Evolutionary conservation across 2,888 invertebrate genomes (phyloP).

Genomic region (Rotaria sp.): DNA sequence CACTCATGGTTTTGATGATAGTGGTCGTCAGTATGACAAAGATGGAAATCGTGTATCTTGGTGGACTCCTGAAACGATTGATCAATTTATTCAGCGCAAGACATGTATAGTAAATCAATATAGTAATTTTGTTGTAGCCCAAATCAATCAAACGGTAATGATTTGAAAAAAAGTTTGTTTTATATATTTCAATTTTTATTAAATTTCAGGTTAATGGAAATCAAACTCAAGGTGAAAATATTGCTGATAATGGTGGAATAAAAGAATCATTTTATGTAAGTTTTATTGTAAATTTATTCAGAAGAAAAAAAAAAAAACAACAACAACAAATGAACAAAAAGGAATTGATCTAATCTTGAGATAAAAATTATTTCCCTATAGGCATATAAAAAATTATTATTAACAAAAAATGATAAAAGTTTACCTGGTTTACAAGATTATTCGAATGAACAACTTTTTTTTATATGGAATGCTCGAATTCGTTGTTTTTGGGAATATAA

Average conservation of each 20-base stretch:
- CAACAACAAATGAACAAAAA: neutral
- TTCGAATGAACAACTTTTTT: neutral
- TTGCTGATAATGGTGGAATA: slow-evolving; percentile 86
- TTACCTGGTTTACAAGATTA: neutral
- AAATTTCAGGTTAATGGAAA: slow-evolving; percentile 67
- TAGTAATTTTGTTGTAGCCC: slow-evolving; percentile 68
- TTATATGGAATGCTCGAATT: neutral
- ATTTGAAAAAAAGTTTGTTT: neutral
- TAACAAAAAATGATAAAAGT: neutral
- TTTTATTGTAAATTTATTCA: neutral
- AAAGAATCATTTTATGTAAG: slow-evolving; percentile 78
- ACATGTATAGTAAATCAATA: slow-evolving; percentile 86
- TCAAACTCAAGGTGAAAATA: slow-evolving; percentile 85
- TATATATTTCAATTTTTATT: neutral
- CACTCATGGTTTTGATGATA: slow-evolving; percentile 37
- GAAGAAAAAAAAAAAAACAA: neutral
- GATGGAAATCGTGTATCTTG: slow-evolving; percentile 88
- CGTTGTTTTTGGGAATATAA: neutral
- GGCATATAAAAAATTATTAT: neutral
- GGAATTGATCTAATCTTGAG: neutral
- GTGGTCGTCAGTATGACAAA: slow-evolving; percentile 80
- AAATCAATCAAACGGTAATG: slow-evolving; percentile 49
- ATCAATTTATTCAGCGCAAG: slow-evolving; percentile 74
- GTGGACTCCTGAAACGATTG: slow-evolving; percentile 90
- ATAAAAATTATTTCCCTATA: neutral